Evolutionary conservation across 2,888 invertebrate species (phyloP), one percentile per base, ranked within the genome.

Genomic region (Conchocele bisecta): DNA sequence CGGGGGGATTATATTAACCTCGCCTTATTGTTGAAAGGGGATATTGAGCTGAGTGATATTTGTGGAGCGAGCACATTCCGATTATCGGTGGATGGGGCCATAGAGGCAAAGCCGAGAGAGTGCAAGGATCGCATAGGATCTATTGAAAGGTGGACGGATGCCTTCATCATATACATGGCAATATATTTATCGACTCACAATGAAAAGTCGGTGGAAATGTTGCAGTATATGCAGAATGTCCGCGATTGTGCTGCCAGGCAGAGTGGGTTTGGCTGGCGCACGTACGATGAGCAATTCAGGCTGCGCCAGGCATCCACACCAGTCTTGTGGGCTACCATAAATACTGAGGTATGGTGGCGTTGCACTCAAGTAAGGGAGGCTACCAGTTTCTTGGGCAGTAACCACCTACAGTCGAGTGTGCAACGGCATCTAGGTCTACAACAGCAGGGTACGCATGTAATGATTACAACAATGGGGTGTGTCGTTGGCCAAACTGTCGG

Each of bases 251-350:
- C 58, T 28, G 5, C 17, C 2, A 46, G 46, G 26, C 35, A 20
- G 13, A 24, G 29, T 7, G 58, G 58, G 3, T 33, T 42, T 13
- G 35, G 41, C 17, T 66, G 73, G 73, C 48, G 56, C 6, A 29
- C 6, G 1, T 73, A 73, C 54, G 64, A 73, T 50, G 67, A 73
- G 29, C 59, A 67, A 17, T 73, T 73, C 28, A 33, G 71, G 17
- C 13, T 65, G 15, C 24, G 67, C 9, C 67, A 58, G 44, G 50
- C 73, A 24, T 20, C 37, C 31, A 24, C 24, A 1, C 41, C 54
- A 3, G 9, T 33, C 3, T 24, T 54, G 26, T 65, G 71, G 71
- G 22, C 42, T 6, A 7, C 3, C 1, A 65, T 65, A 2, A 71
- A 71, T 41, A 53, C 53, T 13, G 60, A 71, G n/a, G 44, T 71